Percentiles rank a stretch among this genome's conserved stretches.
Conservation (phyloP, 2,797 vertebrate species). For the Acipenser ruthenus region DNA sequence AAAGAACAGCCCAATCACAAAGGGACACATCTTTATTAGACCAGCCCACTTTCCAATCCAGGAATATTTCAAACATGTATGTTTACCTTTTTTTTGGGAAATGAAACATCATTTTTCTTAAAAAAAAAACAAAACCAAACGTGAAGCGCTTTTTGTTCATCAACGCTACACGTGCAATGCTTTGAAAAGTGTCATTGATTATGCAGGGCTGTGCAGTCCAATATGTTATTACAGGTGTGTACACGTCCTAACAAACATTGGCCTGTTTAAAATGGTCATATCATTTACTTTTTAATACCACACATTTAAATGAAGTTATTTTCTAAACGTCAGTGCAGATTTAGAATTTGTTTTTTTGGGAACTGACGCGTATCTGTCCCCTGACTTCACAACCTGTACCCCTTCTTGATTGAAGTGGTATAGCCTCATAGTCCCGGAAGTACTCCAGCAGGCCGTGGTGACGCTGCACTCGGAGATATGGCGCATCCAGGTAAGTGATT, state of each 20-base stretch:
- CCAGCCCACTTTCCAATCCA: neutral
- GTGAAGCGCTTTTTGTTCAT: neutral
- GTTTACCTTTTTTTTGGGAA: neutral
- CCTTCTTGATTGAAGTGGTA: neutral
- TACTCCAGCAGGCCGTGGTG: constrained; percentile 45
- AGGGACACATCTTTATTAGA: constrained; percentile 31
- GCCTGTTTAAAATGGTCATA: neutral
- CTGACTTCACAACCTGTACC: neutral
- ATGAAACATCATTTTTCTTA: neutral
- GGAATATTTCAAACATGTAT: neutral
- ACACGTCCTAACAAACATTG: neutral
- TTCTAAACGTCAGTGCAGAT: neutral
- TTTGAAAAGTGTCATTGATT: no score
- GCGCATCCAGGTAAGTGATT: constrained; percentile 53
- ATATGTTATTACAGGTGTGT: neutral
- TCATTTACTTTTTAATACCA: neutral
- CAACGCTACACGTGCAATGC: neutral
- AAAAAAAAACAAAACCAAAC: neutral
- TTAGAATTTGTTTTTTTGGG: neutral
- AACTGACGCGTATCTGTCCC: no score
- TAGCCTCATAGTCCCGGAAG: constrained; percentile 46
- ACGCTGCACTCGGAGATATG: constrained; percentile 70
- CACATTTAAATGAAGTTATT: neutral
- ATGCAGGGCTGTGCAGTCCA: no score
- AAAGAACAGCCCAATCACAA: constrained; percentile 34